phyloP scores from a whole-genome alignment of 2,888 invertebrate genomes.

The Caenorhabditis drosophilae region DNA sequence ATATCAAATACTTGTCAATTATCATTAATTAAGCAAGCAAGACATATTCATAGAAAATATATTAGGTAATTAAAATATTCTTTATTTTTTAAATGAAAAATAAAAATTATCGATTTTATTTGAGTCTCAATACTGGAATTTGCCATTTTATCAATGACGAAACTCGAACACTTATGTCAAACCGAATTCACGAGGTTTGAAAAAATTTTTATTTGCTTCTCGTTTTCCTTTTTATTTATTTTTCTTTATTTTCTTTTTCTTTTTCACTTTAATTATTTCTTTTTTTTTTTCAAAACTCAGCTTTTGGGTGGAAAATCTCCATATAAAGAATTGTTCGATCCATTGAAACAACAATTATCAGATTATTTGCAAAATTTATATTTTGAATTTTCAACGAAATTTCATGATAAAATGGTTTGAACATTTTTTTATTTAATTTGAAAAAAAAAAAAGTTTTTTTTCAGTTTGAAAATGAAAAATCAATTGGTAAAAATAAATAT shows the following conservation, averaged over 20 bases:
- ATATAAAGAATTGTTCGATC: constrained; percentile 28
- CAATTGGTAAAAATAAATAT: background rate
- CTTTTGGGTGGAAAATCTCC: constrained; percentile 31
- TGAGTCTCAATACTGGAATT: constrained; percentile 18
- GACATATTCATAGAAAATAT: constrained; percentile 31
- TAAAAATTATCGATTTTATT: background rate
- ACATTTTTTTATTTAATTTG: no score
- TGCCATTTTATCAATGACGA: constrained; percentile 18
- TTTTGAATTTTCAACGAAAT: background rate
- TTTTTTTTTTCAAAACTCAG: constrained; percentile 3
- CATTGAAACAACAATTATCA: constrained; percentile 15
- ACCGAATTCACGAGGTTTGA: constrained; percentile 24
- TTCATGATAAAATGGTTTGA: no score
- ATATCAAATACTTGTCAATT: constrained; percentile 4
- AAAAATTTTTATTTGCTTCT: constrained; percentile 1
- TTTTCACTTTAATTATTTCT: background rate
- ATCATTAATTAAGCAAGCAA: constrained; percentile 21
- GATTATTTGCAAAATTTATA: background rate
- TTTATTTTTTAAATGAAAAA: background rate
- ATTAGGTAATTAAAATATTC: background rate
- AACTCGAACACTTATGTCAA: constrained; percentile 11
- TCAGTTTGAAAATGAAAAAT: no score
- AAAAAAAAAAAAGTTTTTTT: no score
- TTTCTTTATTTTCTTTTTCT: background rate
- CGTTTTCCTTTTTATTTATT: background rate